Evolutionary conservation across 1,140 invertebrate genomes (phyloP).

Genomic region (Penaeus indicus): DNA sequence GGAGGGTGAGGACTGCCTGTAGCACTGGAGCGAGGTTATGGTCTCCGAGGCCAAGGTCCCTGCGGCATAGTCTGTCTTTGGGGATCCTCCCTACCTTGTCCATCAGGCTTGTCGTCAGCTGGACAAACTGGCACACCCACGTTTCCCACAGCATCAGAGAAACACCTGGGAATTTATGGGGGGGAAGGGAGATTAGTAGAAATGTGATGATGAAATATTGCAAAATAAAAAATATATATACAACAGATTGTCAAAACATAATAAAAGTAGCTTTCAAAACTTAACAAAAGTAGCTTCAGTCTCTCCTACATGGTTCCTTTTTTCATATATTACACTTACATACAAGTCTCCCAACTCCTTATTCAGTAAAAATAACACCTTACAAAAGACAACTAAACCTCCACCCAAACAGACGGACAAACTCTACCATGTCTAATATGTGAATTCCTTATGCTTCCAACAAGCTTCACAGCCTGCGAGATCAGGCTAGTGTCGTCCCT

Average conservation of each 20-base stretch:
- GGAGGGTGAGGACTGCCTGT: constrained; percentile 68
- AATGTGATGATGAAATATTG: too few relatives aligned
- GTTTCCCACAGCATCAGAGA: constrained; percentile 73
- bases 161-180: constrained; percentile 68
- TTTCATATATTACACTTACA: too few relatives aligned
- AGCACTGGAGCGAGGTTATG: constrained; percentile 69
- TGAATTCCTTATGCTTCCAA: constrained; percentile 66
- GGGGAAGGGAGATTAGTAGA: neutral
- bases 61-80: constrained; percentile 73
- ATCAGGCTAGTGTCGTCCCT: constrained; percentile 68
- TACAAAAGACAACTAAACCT: neutral
- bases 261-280: too few relatives aligned
- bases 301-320: too few relatives aligned
- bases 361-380: too few relatives aligned
- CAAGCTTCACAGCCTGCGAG: constrained; percentile 57
- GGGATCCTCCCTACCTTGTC: constrained; percentile 73
- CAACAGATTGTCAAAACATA: too few relatives aligned
- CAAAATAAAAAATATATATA: too few relatives aligned
- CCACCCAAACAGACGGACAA: neutral
- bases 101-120: constrained; percentile 70
- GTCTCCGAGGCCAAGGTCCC: constrained; percentile 71
- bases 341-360: too few relatives aligned
- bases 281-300: too few relatives aligned
- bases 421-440: constrained; percentile 67
- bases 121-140: constrained; percentile 71